Conservation (phyloP, 2,888 invertebrate genomes). For the Noctua fimbriata region DNA sequence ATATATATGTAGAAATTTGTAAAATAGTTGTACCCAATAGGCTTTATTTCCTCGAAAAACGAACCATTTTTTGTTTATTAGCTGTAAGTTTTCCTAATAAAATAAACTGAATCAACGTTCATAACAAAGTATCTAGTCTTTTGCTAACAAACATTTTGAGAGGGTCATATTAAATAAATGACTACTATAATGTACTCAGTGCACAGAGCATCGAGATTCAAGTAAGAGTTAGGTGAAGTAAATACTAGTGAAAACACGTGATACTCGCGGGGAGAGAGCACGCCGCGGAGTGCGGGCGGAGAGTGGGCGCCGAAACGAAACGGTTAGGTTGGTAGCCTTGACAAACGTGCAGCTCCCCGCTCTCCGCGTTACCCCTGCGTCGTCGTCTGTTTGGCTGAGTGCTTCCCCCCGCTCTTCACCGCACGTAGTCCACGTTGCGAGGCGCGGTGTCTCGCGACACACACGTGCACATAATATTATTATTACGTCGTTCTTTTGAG, state of each 20-base stretch:
- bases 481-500: neutral
- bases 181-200: neutral
- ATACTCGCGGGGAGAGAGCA: neutral
- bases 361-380: neutral
- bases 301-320: conserved; percentile 7
- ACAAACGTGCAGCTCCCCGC: neutral
- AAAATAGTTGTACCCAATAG: neutral
- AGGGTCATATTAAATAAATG: no score
- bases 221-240: neutral
- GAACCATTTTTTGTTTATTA: neutral
- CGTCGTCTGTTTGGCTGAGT: neutral
- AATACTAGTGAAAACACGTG: neutral
- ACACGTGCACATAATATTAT: neutral
- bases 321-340: conserved; percentile 18
- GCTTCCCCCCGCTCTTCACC: conserved; percentile 24
- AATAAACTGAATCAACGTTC: neutral
- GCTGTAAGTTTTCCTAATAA: neutral
- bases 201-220: neutral
- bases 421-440: conserved; percentile 4
- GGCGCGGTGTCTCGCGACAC: neutral
- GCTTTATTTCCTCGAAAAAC: neutral
- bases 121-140: neutral
- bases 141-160: neutral
- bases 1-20: no score
- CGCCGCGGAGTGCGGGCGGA: neutral